Percentiles rank a stretch among this genome's conserved stretches.
phyloP scores from a whole-genome alignment of 2,797 vertebrate species.

The Octomys mimax region DNA sequence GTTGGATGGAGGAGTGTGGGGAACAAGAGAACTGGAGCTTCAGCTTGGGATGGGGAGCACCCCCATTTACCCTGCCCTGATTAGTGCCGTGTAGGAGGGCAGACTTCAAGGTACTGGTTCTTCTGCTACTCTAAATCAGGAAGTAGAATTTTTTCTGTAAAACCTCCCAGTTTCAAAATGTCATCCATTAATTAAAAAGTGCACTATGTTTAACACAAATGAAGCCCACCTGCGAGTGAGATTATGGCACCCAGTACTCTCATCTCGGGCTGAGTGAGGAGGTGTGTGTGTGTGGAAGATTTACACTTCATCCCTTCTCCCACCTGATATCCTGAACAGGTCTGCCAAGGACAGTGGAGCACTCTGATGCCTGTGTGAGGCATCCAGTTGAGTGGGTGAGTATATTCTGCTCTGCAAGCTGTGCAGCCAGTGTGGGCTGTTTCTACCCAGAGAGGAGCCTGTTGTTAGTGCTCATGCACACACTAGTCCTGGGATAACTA shows the following conservation, averaged over 20 bases:
- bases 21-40: not conserved
- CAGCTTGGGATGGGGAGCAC: not conserved
- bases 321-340: not conserved
- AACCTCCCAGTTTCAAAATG: constrained; percentile 9
- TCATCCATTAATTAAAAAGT: not conserved
- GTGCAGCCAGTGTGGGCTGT: not conserved
- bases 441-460: not conserved
- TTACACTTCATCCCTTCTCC: not conserved
- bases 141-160: not conserved
- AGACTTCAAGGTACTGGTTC: not conserved
- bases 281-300: not conserved
- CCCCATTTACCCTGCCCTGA: not conserved
- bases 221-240: not conserved
- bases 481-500: not conserved
- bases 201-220: not conserved
- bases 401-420: not conserved
- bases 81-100: not conserved
- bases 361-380: not conserved
- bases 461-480: not conserved
- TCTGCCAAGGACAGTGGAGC: not conserved
- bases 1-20: not conserved
- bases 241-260: not conserved
- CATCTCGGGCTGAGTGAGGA: not conserved
- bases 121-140: not conserved
- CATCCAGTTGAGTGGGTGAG: not conserved